Percentiles rank a stretch among this genome's conserved stretches.
Evolutionary conservation across 2,888 invertebrate genomes (phyloP).

Genomic region (Pollenia labialis): DNA sequence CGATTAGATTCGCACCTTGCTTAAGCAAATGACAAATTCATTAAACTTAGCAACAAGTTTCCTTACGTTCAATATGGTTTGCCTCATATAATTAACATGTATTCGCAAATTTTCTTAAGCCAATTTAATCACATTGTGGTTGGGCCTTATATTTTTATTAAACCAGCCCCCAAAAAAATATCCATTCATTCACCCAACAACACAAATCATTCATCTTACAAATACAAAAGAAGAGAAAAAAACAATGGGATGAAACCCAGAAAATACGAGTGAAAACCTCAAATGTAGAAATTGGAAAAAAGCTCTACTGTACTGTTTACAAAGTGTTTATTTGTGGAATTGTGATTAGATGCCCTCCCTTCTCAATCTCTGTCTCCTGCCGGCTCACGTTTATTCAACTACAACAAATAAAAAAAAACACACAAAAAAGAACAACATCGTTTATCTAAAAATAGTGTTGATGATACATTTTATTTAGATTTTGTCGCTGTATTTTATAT

Average conservation of each 20-base stretch:
- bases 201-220: slow-evolving; percentile 5
- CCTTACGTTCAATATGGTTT: no score
- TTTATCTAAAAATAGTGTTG: slow-evolving; percentile 58
- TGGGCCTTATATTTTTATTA: not conserved
- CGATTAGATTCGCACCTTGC: no score
- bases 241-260: slow-evolving; percentile 24
- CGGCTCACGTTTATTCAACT: not conserved
- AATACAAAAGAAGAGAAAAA: not conserved
- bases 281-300: not conserved
- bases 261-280: slow-evolving; percentile 23
- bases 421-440: slow-evolving; percentile 35
- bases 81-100: no score
- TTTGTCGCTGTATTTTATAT: slow-evolving; percentile 8
- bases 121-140: no score
- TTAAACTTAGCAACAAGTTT: no score
- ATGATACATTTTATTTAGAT: slow-evolving; percentile 51
- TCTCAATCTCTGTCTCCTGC: not conserved
- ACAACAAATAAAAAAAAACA: not conserved
- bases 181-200: not conserved
- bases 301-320: not conserved
- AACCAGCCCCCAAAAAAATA: not conserved
- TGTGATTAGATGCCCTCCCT: slow-evolving; percentile 11
- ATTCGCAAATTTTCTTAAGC: no score
- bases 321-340: slow-evolving; percentile 33
- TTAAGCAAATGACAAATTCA: no score